These are phyloP conservation scores for Adelges cooleyi DNA, from an alignment of 1,140 invertebrate genomes.

Conservation along the genomic window DNA sequence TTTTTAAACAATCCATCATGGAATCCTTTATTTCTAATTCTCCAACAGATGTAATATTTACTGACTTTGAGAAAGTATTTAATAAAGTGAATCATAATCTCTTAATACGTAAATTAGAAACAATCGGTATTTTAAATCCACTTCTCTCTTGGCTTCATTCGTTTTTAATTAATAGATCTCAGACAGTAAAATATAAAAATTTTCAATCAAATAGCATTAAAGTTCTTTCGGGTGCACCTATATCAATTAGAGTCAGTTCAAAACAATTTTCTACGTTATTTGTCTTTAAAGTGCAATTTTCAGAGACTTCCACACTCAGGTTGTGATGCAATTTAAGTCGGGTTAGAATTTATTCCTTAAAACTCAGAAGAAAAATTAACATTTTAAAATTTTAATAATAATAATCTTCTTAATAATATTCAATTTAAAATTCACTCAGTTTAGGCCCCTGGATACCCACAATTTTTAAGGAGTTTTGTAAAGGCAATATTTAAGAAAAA, in stretches of 20 bases:
- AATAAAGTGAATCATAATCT: not conserved
- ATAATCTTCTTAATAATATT: too few species aligned
- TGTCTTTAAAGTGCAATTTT: not conserved
- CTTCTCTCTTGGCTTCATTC: not conserved
- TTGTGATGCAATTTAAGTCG: too few species aligned
- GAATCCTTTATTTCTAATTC: not conserved
- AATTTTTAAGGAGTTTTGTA: too few species aligned
- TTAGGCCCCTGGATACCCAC: too few species aligned
- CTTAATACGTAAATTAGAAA: not conserved
- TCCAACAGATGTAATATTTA: not conserved
- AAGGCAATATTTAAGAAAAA: too few species aligned
- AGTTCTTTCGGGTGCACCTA: too few species aligned
- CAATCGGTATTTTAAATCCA: not conserved
- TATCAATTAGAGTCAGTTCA: not conserved
- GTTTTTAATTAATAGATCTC: not conserved
- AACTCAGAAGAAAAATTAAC: too few species aligned
- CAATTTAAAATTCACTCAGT: too few species aligned
- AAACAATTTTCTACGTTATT: not conserved
- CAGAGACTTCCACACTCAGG: not conserved
- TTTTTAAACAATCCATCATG: not conserved
- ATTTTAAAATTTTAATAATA: too few species aligned
- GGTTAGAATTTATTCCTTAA: too few species aligned
- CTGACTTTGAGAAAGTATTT: not conserved
- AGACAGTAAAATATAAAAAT: not conserved
- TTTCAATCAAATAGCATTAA: not conserved